A percentile compares a stretch with the other conserved stretches of the same genome.
These are phyloP conservation scores for Istiophorus platypterus DNA, from an alignment of 2,113 vertebrate genomes.

Conservation along the genomic window DNA sequence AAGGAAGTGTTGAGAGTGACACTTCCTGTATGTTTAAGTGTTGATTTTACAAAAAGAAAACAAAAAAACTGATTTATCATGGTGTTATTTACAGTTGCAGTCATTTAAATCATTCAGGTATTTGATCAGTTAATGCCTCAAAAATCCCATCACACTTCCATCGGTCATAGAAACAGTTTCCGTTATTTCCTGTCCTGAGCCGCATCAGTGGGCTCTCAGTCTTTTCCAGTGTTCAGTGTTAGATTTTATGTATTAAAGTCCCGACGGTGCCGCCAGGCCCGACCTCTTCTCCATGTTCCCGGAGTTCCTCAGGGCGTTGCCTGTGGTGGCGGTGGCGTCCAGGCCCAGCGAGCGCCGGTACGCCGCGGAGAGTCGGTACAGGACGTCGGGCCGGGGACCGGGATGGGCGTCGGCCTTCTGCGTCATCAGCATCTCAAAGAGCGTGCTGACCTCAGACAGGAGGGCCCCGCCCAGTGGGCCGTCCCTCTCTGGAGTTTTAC, in stretches of 20 bases:
- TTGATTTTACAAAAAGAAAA: background rate
- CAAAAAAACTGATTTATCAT: background rate
- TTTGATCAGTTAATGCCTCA: constrained; percentile 11
- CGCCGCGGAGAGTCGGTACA: constrained; percentile 90
- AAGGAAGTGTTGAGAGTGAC: background rate
- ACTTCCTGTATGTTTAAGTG: background rate
- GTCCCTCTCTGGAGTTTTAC: constrained; percentile 82
- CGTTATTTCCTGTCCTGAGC: background rate
- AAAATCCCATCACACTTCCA: background rate
- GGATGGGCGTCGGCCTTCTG: constrained; percentile 87
- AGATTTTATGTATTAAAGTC: constrained; percentile 27
- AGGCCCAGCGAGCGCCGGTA: constrained; percentile 87
- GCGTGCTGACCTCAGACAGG: constrained; percentile 93
- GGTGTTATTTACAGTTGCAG: constrained; percentile 24
- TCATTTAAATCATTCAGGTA: background rate
- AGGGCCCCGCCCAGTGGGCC: constrained; percentile 86
- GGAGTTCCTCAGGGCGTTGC: constrained; percentile 35
- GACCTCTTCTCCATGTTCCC: constrained; percentile 52
- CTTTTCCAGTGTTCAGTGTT: constrained; percentile 39
- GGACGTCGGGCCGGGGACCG: constrained; percentile 82
- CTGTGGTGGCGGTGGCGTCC: constrained; percentile 53
- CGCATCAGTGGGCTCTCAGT: background rate
- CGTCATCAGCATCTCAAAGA: constrained; percentile 93
- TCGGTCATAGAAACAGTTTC: background rate
- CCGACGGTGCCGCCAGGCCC: background rate